Evolutionary conservation across 2,888 invertebrate species (phyloP).

Genomic region (Drosophila fulvimacula): DNA sequence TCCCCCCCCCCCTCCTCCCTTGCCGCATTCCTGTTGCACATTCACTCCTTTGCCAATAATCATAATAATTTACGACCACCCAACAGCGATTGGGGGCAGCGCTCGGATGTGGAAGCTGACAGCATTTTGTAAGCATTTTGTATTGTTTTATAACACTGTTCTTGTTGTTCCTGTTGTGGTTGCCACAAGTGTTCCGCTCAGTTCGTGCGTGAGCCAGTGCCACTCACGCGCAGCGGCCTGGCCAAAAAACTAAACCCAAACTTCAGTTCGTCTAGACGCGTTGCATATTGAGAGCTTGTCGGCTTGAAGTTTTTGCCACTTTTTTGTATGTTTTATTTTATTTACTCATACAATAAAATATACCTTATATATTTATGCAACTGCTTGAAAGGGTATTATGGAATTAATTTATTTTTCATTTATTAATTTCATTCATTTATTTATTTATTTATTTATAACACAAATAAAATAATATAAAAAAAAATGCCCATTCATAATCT

Average conservation of each 20-base stretch:
- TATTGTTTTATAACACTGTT: constrained; percentile 43
- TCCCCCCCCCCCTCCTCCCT: too few species aligned
- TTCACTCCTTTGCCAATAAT: constrained; percentile 75
- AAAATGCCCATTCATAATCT: too few species aligned
- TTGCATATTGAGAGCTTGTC: constrained; percentile 23
- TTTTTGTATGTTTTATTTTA: background rate
- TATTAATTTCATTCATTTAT: too few species aligned
- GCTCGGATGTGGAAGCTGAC: constrained; percentile 45
- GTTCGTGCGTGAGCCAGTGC: constrained; percentile 23
- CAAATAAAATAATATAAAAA: too few species aligned
- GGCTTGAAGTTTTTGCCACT: constrained; percentile 26
- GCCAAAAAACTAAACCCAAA: constrained; percentile 31
- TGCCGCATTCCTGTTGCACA: constrained; percentile 45
- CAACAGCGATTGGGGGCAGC: constrained; percentile 38
- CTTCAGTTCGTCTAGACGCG: constrained; percentile 37
- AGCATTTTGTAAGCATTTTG: constrained; percentile 69
- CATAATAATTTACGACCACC: constrained; percentile 77
- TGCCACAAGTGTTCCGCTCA: constrained; percentile 12
- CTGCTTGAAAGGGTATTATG: background rate
- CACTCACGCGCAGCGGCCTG: constrained; percentile 17
- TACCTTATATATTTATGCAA: constrained; percentile 2
- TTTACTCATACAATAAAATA: background rate
- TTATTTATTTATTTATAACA: too few species aligned
- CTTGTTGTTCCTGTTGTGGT: background rate
- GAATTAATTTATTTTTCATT: background rate